phyloP scores from a whole-genome alignment of 2,797 vertebrate genomes.

The Hozukius guyotensis region DNA sequence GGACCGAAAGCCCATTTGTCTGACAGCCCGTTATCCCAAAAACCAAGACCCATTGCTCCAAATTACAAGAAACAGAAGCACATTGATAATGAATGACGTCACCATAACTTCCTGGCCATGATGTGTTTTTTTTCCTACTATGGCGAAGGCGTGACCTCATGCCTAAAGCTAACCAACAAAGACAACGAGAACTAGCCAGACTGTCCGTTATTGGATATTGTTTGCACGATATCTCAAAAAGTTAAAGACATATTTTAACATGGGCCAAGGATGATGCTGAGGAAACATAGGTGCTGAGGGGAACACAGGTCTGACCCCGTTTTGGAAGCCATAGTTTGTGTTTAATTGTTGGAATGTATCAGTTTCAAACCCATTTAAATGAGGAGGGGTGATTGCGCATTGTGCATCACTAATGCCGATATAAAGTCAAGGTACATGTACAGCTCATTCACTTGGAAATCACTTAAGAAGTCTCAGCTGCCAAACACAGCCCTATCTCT shows the following conservation, averaged over 20 bases:
- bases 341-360: slow-evolving; percentile 7
- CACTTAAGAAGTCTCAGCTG: not conserved
- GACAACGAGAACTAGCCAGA: not conserved
- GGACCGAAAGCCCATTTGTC: too few relatives aligned
- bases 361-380: slow-evolving; percentile 18
- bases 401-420: not conserved
- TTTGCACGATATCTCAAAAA: fast-evolving
- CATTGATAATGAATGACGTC: too few relatives aligned
- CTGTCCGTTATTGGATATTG: not conserved
- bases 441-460: slow-evolving; percentile 18
- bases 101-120: too few relatives aligned
- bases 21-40: too few relatives aligned
- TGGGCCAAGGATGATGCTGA: not conserved
- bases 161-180: not conserved
- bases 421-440: not conserved
- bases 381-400: not conserved
- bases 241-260: not conserved
- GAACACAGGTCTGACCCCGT: not conserved
- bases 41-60: fast-evolving
- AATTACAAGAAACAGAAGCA: not conserved
- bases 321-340: not conserved
- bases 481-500: slow-evolving; percentile 10
- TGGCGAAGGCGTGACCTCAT: not conserved
- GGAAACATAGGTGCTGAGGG: not conserved
- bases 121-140: fast-evolving